Base-by-base conservation (phyloP, 2,888 invertebrate species). In the Heliconius ismenius region DNA sequence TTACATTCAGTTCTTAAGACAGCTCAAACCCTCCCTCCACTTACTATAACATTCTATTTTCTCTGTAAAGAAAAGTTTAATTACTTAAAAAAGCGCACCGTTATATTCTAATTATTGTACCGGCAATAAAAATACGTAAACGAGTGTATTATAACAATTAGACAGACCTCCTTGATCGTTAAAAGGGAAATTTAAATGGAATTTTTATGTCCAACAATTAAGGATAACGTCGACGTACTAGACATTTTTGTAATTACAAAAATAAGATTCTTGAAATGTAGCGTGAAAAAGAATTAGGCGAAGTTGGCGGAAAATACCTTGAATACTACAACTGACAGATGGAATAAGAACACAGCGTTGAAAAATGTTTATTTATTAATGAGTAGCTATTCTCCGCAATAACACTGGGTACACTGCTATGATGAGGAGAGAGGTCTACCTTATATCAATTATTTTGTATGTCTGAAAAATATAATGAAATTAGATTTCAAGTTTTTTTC, bases 141-240 rank as follows among this genome's bases (percentile, higher is more conserved):
- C 93, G 94, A 94, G 94, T 94, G 91, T 94, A 94, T 94, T 94
- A 94, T 94, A 84, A 92, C 93, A 94, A 94, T 94, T 93, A 94
- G 93, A 92, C 92, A 93, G 92, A 91, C 92, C 91, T 91, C 92
- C 91, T 87, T 85, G 92, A 93, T 93, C 92, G 93, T 93, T 93
- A 94, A 94, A 94, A 94, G 90, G 94, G 92, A 94, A 94, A 94
- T 94, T 94, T 94, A 92, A 94, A 94, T 94, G 94, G 94, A 94
- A 94, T 94, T 94, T 94, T 94, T 94, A 94, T 94, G 94, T 94
- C 91, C 92, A 92, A 92, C 93, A 94, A 93, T 94, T 94, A 94
- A 94, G 94, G 93, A 93, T 93, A 94, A 93, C 91, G 93, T 92
- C 90, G 92, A 89, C 90, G 92, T 92, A 91, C 91, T 92, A 92